Conservation (phyloP, 1,140 invertebrate genomes). For the Aphelenchoides avenae region DNA sequence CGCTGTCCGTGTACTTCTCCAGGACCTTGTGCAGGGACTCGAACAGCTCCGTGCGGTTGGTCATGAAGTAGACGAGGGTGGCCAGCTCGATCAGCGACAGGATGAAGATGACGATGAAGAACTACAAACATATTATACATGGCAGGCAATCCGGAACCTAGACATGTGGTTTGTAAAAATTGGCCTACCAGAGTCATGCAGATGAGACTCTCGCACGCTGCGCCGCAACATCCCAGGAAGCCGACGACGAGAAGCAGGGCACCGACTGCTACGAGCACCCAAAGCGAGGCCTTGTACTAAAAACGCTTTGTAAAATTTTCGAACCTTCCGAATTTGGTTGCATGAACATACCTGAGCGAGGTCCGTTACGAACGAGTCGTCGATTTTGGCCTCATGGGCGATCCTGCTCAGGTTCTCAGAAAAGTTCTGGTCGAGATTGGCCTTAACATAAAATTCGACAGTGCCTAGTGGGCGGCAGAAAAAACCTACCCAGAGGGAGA, state of each 20-base stretch:
- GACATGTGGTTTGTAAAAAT: slow-evolving; percentile 11
- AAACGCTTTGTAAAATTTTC: slow-evolving; percentile 32
- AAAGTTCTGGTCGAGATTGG: slow-evolving; percentile 57
- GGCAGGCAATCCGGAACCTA: slow-evolving; percentile 1
- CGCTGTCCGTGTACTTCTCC: slow-evolving; percentile 31
- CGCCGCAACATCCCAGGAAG: slow-evolving; percentile 58
- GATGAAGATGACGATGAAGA: slow-evolving; percentile 53
- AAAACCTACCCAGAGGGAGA: slow-evolving; percentile 52
- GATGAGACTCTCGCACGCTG: slow-evolving; percentile 48
- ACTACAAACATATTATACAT: slow-evolving; percentile 44
- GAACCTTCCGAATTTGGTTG: neutral
- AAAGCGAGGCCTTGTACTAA: slow-evolving; percentile 57
- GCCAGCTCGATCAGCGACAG: slow-evolving; percentile 48
- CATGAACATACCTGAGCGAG: slow-evolving; percentile 40
- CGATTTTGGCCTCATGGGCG: slow-evolving; percentile 24
- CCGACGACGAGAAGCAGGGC: slow-evolving; percentile 54
- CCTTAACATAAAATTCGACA: slow-evolving; percentile 12
- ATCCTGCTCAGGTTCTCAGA: slow-evolving; percentile 44
- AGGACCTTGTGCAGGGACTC: slow-evolving; percentile 32
- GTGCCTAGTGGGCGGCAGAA: neutral
- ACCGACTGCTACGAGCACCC: slow-evolving; percentile 51
- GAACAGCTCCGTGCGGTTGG: slow-evolving; percentile 38
- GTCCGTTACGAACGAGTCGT: slow-evolving; percentile 36
- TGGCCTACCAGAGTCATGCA: slow-evolving; percentile 47
- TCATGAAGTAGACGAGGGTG: slow-evolving; percentile 42